These are phyloP conservation scores for Diadema setosum DNA, from an alignment of 35 echinoderm and acorn worm species.

Conservation along the genomic window DNA sequence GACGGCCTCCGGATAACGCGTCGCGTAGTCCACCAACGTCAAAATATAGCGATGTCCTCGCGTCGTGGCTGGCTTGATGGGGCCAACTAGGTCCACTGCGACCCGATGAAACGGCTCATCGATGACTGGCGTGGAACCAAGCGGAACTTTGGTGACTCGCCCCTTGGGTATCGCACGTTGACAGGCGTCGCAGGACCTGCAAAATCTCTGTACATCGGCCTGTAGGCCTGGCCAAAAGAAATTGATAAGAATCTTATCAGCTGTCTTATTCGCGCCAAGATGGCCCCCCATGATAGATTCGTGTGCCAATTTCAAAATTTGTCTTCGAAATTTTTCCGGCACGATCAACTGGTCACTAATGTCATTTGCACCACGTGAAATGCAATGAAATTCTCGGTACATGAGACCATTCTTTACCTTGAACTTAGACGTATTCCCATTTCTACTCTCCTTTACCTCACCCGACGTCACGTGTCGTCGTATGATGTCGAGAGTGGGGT, in stretches of 20 bases:
- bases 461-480: background rate
- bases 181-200: constrained; percentile 42
- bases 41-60: constrained; percentile 29
- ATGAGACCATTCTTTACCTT: background rate
- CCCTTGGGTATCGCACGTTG: constrained; percentile 27
- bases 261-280: constrained; percentile 35
- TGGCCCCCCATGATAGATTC: constrained; percentile 48
- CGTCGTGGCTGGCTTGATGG: constrained; percentile 11
- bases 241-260: constrained; percentile 3
- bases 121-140: constrained; percentile 43
- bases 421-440: background rate
- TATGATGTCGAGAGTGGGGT: background rate
- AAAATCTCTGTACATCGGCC: constrained; percentile 41
- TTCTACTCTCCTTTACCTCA: background rate
- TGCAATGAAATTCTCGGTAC: background rate
- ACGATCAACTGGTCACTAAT: constrained; percentile 19
- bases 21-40: too few relatives aligned
- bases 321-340: background rate
- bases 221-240: constrained; percentile 60
- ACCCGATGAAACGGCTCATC: constrained; percentile 14
- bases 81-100: constrained; percentile 37
- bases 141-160: constrained; percentile 9
- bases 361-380: background rate
- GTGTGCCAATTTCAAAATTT: constrained; percentile 51
- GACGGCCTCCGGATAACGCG: too few relatives aligned